phyloP scores from a whole-genome alignment of 2,888 invertebrate species.

The Thymelicus lineola region DNA sequence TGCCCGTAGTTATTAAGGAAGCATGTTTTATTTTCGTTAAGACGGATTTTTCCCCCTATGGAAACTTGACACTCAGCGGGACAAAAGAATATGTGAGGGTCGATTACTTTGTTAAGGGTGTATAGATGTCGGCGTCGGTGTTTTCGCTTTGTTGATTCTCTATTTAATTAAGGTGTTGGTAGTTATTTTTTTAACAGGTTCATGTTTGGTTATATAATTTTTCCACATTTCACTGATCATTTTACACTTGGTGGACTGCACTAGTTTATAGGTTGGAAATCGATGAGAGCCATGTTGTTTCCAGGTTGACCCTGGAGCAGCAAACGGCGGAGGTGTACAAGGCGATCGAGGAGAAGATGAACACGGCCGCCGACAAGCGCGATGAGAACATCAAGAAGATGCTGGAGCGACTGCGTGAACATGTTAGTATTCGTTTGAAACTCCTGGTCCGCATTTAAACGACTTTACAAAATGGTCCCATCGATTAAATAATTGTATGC shows the following conservation, averaged over 20 bases:
- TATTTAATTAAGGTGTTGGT: background rate
- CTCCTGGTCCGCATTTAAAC: background rate
- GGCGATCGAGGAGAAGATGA: conserved; percentile 95
- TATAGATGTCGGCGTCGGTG: background rate
- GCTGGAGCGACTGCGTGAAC: conserved; percentile 95
- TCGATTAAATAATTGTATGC: too few relatives aligned
- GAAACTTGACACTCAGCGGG: background rate
- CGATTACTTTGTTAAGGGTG: conserved; percentile 3
- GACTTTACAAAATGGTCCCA: too few relatives aligned
- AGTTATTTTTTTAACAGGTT: background rate
- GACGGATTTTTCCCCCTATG: conserved; percentile 7
- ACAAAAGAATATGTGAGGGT: conserved; percentile 4
- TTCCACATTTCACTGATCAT: too few relatives aligned
- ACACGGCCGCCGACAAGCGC: conserved; percentile 94
- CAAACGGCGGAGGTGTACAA: conserved; percentile 94
- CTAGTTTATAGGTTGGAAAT: too few relatives aligned
- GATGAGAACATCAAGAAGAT: conserved; percentile 96
- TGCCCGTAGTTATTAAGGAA: conserved; percentile 6
- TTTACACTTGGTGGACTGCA: too few relatives aligned
- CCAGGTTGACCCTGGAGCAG: conserved; percentile 91
- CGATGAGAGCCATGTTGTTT: background rate
- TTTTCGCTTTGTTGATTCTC: background rate
- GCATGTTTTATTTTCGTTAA: conserved; percentile 11
- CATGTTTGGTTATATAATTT: background rate
- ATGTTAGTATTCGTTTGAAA: conserved; percentile 87